Base-by-base conservation (phyloP, 2,888 invertebrate species). In the Andrena bicolor region DNA sequence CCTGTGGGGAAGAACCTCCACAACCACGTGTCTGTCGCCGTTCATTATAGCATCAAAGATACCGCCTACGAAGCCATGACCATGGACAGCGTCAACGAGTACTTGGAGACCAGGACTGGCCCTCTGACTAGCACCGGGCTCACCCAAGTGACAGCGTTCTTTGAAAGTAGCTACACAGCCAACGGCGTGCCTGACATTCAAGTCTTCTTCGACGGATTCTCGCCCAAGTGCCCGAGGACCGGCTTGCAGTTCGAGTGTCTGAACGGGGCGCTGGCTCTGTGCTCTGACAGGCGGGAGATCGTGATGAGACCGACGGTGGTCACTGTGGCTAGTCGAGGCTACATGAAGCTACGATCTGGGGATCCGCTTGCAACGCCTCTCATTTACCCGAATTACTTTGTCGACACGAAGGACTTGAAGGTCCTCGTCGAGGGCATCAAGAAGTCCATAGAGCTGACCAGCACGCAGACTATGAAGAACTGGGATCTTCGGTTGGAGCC, bases 381-480 rank as follows among this genome's bases (percentile, higher is more conserved):
- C 41, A 95, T 97, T 76, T 95, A 96, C 88, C 96, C 97, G 0
- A 97, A 97, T 92, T 97, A 97, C 90, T 95, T 97, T 84, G 94
- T 95, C 1, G 94, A 96, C 66, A 94, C 95, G 82, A 94, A 95
- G 71, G 97, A 97, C 86, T 91, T 95, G 0, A 94, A 94, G 28
- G 95, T 95, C 0, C 92, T 96, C 88, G 92, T 96, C 63, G 96
- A 96, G 78, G 96, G 96, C 5, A 95, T 95, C 30, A 94, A 95
- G 86, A 95, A 96, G 82, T 94, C 95, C 10, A 93, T 95, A 51
- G 94, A 95, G 76, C 90, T 96, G 32, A 94, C 95, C 0, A 94
- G 95, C 58, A 96, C 96, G 0, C 92, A 94, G 6, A 94, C 96
- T 0, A 96, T 96, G 93, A 94, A 94, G 84, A 95, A 95, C 85